phyloP scores from a whole-genome alignment of 2,797 vertebrate genomes.

The Moxostoma hubbsi region DNA sequence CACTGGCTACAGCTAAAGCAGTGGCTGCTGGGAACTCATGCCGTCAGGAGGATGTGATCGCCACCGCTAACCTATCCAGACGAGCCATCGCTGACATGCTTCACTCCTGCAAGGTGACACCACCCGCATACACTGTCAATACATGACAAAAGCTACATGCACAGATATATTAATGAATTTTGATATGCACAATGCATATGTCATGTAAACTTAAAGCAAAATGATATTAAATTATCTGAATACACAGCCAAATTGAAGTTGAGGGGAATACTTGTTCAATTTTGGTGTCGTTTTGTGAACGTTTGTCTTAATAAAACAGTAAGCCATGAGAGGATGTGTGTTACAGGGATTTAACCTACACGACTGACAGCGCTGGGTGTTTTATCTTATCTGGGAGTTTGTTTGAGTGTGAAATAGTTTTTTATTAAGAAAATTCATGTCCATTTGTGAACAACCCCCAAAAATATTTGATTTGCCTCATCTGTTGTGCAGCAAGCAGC shows the following conservation, averaged over 20 bases:
- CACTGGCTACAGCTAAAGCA: conserved; percentile 96
- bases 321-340: no score
- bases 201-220: no score
- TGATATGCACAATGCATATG: no score
- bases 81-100: conserved; percentile 96
- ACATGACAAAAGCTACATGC: neutral
- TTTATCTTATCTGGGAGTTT: no score
- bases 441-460: no score
- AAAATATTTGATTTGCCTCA: neutral
- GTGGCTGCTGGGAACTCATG: conserved; percentile 97
- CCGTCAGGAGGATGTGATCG: conserved; percentile 95
- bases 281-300: neutral
- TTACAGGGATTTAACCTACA: no score
- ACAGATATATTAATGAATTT: neutral
- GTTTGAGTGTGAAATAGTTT: no score
- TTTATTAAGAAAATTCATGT: no score
- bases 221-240: no score
- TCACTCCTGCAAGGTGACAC: conserved; percentile 91
- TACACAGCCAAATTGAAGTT: neutral
- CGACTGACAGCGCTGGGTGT: no score
- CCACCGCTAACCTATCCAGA: conserved; percentile 94
- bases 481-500: conserved; percentile 85
- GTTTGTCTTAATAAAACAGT: no score
- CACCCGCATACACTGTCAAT: neutral
- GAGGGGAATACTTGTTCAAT: neutral